Percentiles rank a stretch among this genome's conserved stretches.
Conservation (phyloP, 2,888 invertebrate genomes). For the Dorcus hopei region DNA sequence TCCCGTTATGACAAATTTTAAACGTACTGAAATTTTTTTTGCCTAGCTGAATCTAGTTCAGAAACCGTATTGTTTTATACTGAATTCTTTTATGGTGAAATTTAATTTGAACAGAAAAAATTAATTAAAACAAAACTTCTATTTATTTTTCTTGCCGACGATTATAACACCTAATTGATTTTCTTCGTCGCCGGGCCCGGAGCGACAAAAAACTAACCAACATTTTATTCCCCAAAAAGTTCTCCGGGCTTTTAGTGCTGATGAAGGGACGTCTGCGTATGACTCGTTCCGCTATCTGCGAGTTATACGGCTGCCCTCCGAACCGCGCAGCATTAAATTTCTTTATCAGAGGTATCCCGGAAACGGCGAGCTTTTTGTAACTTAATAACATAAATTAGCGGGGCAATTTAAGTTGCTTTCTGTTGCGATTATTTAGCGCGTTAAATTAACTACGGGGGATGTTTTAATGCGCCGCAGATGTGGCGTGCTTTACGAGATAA, state of each 20-base stretch:
- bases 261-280: background rate
- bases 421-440: background rate
- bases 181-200: too few relatives aligned
- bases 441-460: background rate
- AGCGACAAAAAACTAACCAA: background rate
- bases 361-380: slow-evolving; percentile 23
- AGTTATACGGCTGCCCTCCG: slow-evolving; percentile 22
- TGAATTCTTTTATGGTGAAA: too few relatives aligned
- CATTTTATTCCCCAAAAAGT: background rate
- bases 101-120: too few relatives aligned
- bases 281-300: slow-evolving; percentile 12
- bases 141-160: too few relatives aligned
- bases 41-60: too few relatives aligned
- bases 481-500: background rate
- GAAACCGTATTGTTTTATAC: too few relatives aligned
- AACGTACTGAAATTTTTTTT: too few relatives aligned
- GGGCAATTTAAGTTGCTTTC: slow-evolving; percentile 3
- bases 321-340: slow-evolving; percentile 28
- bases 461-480: too few relatives aligned
- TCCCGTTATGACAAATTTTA: too few relatives aligned
- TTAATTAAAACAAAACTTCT: too few relatives aligned
- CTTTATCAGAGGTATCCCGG: slow-evolving; percentile 24
- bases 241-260: background rate
- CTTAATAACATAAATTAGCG: slow-evolving; percentile 25
- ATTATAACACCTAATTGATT: too few relatives aligned